Base-by-base conservation (phyloP, 2,113 vertebrate species). In the Rhagologus leucostigma region DNA sequence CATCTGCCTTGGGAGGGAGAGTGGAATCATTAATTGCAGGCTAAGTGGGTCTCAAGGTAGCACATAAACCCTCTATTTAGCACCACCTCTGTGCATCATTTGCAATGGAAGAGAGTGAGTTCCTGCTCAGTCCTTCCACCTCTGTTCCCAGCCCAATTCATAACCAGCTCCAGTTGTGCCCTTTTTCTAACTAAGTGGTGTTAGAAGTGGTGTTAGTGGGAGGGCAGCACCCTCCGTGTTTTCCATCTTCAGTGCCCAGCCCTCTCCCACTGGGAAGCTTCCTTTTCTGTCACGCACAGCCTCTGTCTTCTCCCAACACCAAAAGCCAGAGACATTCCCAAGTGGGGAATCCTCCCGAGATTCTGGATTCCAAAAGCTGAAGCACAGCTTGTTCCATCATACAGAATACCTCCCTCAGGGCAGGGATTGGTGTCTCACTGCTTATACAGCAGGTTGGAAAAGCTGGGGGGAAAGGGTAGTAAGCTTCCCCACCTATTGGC, bases 51-150 rank as follows among this genome's bases (percentile, higher is more conserved):
- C 39, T 94, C 46, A 26, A 19, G 24, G 33, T 53, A 83, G 41
- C 37, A 85, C 32, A 21, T 57, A 80, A 79, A 62, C n/a, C 46
- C 16, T 88, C 20, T 22, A 57, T 4, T 86, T 77, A 79, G n/a
- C 29, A 71, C 29, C 14, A 49, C 6, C 19, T 60, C 29, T 1
- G 8, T 71, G 32, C 14, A 21, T 44, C 0, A 0, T 60, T 69
- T 76, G 57, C 12, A 11, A 3, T 65, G 55, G 62, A 71, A 53
- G 11, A 53, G 52, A 44, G 29, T 15, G 74, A 57, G 22, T 73
- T 62, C 37, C 41, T 75, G 23, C 44, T 71, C 29, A n/a, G 52
- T 46, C 59, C 15, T 92, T 84, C 13, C 21, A 23, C 10, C 32
- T 23, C 46, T 69, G 37, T 16, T 69, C 30, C 17, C 65, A 49